A percentile compares a stretch with the other conserved stretches of the same genome.
phyloP scores from a whole-genome alignment of 2,113 vertebrate species.

The Ammodytes dubius region DNA sequence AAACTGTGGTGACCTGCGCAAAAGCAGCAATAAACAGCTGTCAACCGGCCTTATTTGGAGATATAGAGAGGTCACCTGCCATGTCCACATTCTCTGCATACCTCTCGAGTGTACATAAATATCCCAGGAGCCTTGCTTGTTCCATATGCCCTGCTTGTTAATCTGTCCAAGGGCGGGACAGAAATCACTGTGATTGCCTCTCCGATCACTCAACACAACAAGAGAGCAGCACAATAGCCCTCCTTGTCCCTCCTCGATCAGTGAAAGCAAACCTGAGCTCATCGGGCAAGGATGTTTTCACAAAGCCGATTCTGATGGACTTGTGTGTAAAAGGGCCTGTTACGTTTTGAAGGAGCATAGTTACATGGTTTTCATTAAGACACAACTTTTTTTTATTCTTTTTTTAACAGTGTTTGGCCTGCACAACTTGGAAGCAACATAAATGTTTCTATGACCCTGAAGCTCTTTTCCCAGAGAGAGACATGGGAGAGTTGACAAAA shows the following conservation, averaged over 20 bases:
- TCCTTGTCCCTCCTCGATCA: slow-evolving; percentile 54
- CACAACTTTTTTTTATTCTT: neutral
- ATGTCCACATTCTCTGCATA: slow-evolving; percentile 77
- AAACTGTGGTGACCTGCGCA: slow-evolving; percentile 53
- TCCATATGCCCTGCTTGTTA: slow-evolving; percentile 50
- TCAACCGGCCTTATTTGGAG: slow-evolving; percentile 67
- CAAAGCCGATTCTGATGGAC: slow-evolving; percentile 16
- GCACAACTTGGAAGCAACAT: neutral
- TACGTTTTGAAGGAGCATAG: neutral
- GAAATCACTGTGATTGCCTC: slow-evolving; percentile 59
- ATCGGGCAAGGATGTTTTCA: slow-evolving; percentile 44
- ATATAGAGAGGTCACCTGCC: slow-evolving; percentile 79
- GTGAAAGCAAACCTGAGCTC: slow-evolving; percentile 41
- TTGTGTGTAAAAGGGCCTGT: slow-evolving; percentile 4
- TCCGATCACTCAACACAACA: slow-evolving; percentile 57
- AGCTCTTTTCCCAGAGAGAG: slow-evolving; percentile 18
- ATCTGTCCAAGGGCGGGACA: slow-evolving; percentile 42
- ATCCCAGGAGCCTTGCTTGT: slow-evolving; percentile 61
- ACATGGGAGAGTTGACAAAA: slow-evolving; percentile 20
- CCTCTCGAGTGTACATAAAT: slow-evolving; percentile 68
- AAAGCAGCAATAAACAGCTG: slow-evolving; percentile 67
- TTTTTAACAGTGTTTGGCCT: neutral
- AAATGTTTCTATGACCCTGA: neutral
- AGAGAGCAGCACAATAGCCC: slow-evolving; percentile 39
- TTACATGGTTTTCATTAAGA: slow-evolving; percentile 5